phyloP scores from a whole-genome alignment of 2,113 vertebrate species.

The Apodemus sylvaticus region DNA sequence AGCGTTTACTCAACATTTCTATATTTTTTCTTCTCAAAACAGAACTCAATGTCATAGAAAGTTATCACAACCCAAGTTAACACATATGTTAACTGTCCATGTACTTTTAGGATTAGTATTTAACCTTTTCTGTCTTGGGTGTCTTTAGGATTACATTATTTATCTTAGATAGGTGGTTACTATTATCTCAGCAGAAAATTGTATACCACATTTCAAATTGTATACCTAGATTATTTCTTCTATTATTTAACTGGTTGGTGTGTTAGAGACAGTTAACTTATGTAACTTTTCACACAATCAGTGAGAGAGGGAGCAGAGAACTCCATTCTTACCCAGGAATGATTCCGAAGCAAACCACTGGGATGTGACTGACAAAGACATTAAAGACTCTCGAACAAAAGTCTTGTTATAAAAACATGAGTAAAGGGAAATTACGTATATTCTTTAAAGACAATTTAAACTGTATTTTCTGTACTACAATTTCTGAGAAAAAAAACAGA shows the following conservation, averaged over 20 bases:
- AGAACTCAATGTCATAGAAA: constrained; percentile 16
- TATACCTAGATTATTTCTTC: not conserved
- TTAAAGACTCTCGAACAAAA: not conserved
- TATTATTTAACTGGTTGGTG: not conserved
- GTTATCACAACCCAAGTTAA: not conserved
- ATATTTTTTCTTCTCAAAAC: not conserved
- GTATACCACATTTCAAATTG: not conserved
- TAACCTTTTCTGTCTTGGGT: not conserved
- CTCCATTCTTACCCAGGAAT: not conserved
- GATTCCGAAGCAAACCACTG: constrained; percentile 44
- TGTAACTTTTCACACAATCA: not conserved
- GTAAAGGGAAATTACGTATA: not conserved
- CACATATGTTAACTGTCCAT: not conserved
- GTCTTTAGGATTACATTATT: not conserved
- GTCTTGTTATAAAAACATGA: constrained; percentile 22
- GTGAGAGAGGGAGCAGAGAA: not conserved
- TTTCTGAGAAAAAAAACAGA: constrained; percentile 28
- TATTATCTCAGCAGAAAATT: not conserved
- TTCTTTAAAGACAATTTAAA: constrained; percentile 34
- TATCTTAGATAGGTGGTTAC: not conserved
- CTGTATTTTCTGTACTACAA: not conserved
- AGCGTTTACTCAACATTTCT: constrained; percentile 16
- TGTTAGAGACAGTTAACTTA: not conserved
- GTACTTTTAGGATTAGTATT: not conserved
- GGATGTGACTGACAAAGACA: not conserved